Evolutionary conservation across 2,797 vertebrate genomes (phyloP).

Genomic region (Sciaenops ocellatus): DNA sequence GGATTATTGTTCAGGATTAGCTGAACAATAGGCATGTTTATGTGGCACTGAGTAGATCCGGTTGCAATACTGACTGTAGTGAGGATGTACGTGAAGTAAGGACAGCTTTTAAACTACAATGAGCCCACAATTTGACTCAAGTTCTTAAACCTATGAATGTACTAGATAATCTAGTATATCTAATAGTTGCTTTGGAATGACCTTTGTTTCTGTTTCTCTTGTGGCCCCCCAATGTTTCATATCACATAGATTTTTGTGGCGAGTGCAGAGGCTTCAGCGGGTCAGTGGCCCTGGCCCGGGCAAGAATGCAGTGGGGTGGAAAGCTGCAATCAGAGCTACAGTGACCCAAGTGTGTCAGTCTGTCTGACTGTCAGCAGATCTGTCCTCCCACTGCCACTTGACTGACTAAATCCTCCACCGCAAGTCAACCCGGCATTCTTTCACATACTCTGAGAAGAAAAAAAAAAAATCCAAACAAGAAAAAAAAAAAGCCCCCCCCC

Average conservation of each 20-base stretch:
- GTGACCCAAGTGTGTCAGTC: constrained; percentile 74
- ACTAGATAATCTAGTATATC: neutral
- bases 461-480: neutral
- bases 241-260: constrained; percentile 30
- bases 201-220: constrained; percentile 21
- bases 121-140: constrained; percentile 3
- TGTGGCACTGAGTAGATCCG: neutral
- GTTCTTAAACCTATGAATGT: neutral
- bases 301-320: constrained; percentile 69
- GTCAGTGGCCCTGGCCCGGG: constrained; percentile 37
- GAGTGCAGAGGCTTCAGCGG: constrained; percentile 43
- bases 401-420: constrained; percentile 69
- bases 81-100: neutral
- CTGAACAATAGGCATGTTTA: constrained; percentile 27
- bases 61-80: neutral
- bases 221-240: constrained; percentile 35
- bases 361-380: constrained; percentile 76
- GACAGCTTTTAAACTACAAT: neutral
- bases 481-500: neutral
- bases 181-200: neutral
- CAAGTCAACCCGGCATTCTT: constrained; percentile 66
- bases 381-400: constrained; percentile 76
- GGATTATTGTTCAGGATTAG: constrained; percentile 8
- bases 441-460: constrained; percentile 34
- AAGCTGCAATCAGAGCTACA: constrained; percentile 60